Evolutionary conservation across 2,797 vertebrate genomes (phyloP).

Genomic region (Gallinago solitaria): DNA sequence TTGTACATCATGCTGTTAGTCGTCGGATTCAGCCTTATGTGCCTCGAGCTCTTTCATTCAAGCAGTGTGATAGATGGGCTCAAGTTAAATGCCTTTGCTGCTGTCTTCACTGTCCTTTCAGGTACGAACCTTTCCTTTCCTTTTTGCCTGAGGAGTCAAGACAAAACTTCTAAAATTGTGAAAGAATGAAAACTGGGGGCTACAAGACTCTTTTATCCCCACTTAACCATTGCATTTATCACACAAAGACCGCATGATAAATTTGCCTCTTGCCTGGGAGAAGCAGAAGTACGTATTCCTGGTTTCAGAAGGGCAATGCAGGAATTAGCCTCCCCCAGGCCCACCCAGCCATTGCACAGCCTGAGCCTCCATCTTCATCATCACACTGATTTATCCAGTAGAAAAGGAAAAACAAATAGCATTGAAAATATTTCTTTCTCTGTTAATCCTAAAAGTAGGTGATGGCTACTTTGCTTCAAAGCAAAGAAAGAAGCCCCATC

Average conservation of each 20-base stretch:
- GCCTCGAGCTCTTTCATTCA: slow-evolving; percentile 95
- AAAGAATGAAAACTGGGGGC: not conserved
- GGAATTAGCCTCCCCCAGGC: not conserved
- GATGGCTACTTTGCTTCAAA: not conserved
- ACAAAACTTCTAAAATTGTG: not conserved
- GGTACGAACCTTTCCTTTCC: slow-evolving; percentile 75
- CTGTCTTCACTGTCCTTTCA: slow-evolving; percentile 96
- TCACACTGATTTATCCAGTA: not conserved
- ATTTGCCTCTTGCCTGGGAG: not conserved
- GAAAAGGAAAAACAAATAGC: not conserved
- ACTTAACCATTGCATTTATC: not conserved
- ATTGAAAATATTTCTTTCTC: not conserved
- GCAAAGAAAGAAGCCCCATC: not conserved
- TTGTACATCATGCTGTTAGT: slow-evolving; percentile 94
- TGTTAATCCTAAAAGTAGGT: not conserved
- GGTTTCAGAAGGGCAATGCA: not conserved
- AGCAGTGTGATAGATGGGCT: slow-evolving; percentile 95
- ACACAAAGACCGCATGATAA: not conserved
- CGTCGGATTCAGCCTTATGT: slow-evolving; percentile 97
- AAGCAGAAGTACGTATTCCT: not conserved
- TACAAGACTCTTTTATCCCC: not conserved
- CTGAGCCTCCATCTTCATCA: not conserved
- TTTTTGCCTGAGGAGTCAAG: not conserved
- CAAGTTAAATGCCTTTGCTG: slow-evolving; percentile 96
- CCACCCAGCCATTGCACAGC: not conserved